Evolutionary conservation across 2,113 vertebrate species (phyloP).

Genomic region (Ploceus nigricollis): DNA sequence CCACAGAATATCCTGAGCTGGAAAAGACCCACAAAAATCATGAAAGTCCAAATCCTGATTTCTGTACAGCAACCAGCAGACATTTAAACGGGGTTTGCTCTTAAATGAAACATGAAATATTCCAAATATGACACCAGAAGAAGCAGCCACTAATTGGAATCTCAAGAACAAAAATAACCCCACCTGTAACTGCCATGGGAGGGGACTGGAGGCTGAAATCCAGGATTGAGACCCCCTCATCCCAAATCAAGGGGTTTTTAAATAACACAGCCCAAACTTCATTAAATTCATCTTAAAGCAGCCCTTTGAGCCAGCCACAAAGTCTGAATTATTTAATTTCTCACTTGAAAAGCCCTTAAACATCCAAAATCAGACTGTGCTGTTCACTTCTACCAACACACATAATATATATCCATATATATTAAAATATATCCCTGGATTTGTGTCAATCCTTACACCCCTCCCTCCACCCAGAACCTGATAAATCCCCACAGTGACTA

Average conservation of each 20-base stretch:
- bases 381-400: background rate
- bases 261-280: background rate
- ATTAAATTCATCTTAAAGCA: background rate
- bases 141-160: background rate
- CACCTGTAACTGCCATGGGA: background rate
- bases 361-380: background rate
- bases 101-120: background rate
- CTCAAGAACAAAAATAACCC: background rate
- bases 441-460: background rate
- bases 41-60: background rate
- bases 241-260: background rate
- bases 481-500: background rate
- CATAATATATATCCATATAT: fast-evolving
- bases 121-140: background rate
- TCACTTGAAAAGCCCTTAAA: background rate
- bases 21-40: background rate
- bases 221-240: background rate
- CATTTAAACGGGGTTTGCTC: fast-evolving
- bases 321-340: background rate
- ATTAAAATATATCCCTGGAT: background rate
- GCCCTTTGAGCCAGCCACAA: background rate
- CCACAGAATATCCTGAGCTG: background rate
- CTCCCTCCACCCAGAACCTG: background rate
- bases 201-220: background rate
- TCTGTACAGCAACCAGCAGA: background rate